Conservation (phyloP, 2,888 invertebrate genomes). For the Argynnis bischoffii region DNA sequence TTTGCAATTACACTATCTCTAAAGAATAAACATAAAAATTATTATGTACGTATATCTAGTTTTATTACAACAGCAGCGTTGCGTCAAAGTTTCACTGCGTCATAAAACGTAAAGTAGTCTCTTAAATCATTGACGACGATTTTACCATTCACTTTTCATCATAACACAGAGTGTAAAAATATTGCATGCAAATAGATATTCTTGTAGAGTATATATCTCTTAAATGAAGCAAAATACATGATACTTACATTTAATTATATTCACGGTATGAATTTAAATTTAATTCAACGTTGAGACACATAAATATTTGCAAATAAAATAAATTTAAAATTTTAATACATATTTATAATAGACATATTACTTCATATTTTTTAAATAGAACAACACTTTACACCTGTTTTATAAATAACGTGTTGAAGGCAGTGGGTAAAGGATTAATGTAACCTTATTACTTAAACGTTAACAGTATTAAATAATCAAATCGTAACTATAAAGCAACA, state of each 20-base stretch:
- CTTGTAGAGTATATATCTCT: too few relatives aligned
- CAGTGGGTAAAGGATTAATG: slow-evolving; percentile 48
- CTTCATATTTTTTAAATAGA: slow-evolving; percentile 25
- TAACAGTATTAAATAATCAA: slow-evolving; percentile 67
- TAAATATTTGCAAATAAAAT: not conserved
- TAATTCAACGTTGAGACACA: not conserved
- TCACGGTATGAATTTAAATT: too few relatives aligned
- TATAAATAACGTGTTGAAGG: slow-evolving; percentile 59
- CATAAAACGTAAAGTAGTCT: not conserved
- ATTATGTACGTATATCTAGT: too few relatives aligned
- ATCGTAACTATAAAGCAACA: slow-evolving; percentile 62
- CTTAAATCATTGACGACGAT: not conserved
- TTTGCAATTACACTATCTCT: too few relatives aligned
- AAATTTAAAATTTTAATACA: not conserved
- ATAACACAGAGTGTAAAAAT: not conserved
- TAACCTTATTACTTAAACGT: slow-evolving; percentile 52
- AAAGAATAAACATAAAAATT: too few relatives aligned
- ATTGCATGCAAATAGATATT: not conserved
- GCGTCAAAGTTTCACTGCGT: not conserved
- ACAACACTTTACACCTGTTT: slow-evolving; percentile 41
- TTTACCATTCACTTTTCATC: slow-evolving; percentile 2
- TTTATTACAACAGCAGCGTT: too few relatives aligned
- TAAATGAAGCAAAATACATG: too few relatives aligned
- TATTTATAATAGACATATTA: not conserved
- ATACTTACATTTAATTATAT: too few relatives aligned